Conservation (phyloP, 2,888 invertebrate genomes). For the Tigriopus californicus region DNA sequence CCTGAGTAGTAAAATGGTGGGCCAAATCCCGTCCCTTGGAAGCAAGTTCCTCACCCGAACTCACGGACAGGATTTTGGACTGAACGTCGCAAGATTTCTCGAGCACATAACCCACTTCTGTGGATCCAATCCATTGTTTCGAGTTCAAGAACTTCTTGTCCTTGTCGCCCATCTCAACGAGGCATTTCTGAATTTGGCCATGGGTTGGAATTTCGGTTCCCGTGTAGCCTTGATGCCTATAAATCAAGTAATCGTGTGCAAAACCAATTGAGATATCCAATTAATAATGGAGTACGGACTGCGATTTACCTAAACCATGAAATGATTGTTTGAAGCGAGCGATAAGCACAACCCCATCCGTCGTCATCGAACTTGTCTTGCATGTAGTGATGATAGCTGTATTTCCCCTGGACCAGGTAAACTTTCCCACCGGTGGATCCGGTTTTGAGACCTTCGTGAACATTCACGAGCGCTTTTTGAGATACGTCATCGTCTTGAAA, state of each 20-base stretch:
- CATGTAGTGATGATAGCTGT: constrained; percentile 90
- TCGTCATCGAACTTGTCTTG: constrained; percentile 82
- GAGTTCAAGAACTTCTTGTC: constrained; percentile 66
- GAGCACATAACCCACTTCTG: constrained; percentile 82
- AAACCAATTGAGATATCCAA: no score
- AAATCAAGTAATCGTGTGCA: no score
- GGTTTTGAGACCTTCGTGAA: constrained; percentile 43
- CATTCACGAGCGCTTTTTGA: constrained; percentile 42
- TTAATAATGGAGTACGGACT: neutral
- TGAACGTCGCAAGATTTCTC: constrained; percentile 56
- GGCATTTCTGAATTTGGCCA: constrained; percentile 71
- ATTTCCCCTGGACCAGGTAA: constrained; percentile 50
- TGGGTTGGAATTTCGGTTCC: constrained; percentile 56
- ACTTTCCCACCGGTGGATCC: constrained; percentile 26
- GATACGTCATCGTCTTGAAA: constrained; percentile 27
- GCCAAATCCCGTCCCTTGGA: constrained; percentile 59
- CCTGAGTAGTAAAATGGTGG: constrained; percentile 75
- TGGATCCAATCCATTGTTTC: constrained; percentile 92
- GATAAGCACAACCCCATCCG: constrained; percentile 99
- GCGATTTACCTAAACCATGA: constrained; percentile 74
- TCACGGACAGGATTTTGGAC: constrained; percentile 59
- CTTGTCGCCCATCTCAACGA: constrained; percentile 88
- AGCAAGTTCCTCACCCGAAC: constrained; percentile 62
- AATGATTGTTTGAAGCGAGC: constrained; percentile 84
- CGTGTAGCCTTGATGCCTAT: constrained; percentile 51